phyloP scores from a whole-genome alignment of 2,797 vertebrate species.

The Crenichthys baileyi region DNA sequence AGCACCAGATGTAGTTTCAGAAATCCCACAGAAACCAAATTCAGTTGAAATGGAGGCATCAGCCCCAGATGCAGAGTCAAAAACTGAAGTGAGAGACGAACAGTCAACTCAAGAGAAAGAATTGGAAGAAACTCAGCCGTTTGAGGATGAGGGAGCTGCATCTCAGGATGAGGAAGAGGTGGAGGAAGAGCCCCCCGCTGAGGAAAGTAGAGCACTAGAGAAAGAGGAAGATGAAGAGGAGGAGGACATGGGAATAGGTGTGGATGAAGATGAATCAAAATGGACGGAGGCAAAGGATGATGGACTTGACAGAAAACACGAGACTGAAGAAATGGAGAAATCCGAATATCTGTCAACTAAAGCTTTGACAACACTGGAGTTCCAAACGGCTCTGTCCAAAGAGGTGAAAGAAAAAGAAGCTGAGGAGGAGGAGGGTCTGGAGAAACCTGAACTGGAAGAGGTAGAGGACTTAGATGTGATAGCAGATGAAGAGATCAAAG shows the following conservation, averaged over 20 bases:
- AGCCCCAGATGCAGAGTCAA: conserved; percentile 36
- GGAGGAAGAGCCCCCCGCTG: conserved; percentile 63
- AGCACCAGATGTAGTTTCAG: conserved; percentile 53
- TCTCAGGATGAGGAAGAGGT: conserved; percentile 80
- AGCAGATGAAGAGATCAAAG: conserved; percentile 84
- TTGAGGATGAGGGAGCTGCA: conserved; percentile 80
- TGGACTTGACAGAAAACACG: conserved; percentile 77
- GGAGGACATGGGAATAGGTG: conserved; percentile 82
- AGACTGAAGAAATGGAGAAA: conserved; percentile 85
- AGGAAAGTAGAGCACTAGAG: conserved; percentile 54
- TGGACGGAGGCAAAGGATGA: conserved; percentile 80
- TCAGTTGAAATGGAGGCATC: conserved; percentile 66
- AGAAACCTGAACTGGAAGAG: conserved; percentile 91
- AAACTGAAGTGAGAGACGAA: conserved; percentile 52
- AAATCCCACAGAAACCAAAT: conserved; percentile 48
- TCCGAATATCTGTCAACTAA: conserved; percentile 57
- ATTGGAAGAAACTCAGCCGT: conserved; percentile 71
- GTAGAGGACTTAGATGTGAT: conserved; percentile 85
- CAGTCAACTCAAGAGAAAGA: conserved; percentile 57
- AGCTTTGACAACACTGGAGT: conserved; percentile 56
- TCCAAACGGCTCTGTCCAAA: conserved; percentile 69
- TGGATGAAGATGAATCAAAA: conserved; percentile 83
- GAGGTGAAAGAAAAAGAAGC: conserved; percentile 64
- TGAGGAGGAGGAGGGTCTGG: conserved; percentile 81
- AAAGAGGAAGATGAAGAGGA: conserved; percentile 63